phyloP scores from a whole-genome alignment of 2,797 vertebrate genomes.

The Sciurus carolinensis region DNA sequence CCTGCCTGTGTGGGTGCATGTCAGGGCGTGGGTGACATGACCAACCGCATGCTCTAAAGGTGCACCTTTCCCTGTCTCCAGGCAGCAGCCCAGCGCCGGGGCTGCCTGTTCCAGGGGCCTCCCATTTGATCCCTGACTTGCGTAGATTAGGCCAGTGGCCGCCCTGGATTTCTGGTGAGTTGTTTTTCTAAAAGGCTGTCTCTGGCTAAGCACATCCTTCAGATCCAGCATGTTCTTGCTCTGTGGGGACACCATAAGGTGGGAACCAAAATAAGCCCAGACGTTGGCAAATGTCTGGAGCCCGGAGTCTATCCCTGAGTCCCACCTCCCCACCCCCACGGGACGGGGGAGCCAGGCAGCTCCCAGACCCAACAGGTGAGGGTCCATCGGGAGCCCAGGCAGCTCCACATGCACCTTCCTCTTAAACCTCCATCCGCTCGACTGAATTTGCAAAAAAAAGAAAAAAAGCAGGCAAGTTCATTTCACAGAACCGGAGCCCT shows the following conservation, averaged over 20 bases:
- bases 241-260: constrained; percentile 32
- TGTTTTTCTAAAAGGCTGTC: constrained; percentile 39
- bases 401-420: not conserved
- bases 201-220: not conserved
- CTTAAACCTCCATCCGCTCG: not conserved
- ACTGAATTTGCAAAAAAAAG: not conserved
- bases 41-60: not conserved
- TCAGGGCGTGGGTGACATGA: fast-evolving
- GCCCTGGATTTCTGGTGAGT: not conserved
- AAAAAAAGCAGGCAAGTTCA: not conserved
- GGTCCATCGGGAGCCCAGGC: not conserved
- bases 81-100: not conserved
- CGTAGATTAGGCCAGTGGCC: not conserved
- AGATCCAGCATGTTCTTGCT: constrained; percentile 18
- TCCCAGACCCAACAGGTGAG: not conserved
- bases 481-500: not conserved
- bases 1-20: not conserved
- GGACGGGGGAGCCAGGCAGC: not conserved
- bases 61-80: not conserved
- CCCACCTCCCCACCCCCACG: not conserved
- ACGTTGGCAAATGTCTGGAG: not conserved
- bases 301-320: not conserved
- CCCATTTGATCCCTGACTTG: not conserved
- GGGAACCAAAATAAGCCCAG: constrained; percentile 39
- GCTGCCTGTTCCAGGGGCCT: not conserved